These are phyloP conservation scores for Calameuta idolon DNA, from an alignment of 2,888 invertebrate genomes.

Conservation along the genomic window DNA sequence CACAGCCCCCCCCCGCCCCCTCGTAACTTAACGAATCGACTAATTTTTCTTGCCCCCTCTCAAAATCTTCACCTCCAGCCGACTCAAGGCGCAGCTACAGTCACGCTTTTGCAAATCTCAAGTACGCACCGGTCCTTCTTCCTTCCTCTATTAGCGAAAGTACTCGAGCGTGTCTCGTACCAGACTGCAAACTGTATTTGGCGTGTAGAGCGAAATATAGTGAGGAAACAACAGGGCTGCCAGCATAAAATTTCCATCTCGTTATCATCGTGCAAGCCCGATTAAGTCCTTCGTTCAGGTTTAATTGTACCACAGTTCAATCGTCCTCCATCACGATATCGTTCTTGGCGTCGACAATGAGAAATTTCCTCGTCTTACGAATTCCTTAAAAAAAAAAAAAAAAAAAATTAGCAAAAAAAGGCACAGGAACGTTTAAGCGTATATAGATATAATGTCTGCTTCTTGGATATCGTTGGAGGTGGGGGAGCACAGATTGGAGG, in stretches of 20 bases:
- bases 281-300: not conserved
- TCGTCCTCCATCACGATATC: slow-evolving; percentile 29
- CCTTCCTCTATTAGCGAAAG: not conserved
- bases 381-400: not conserved
- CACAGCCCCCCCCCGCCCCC: not conserved
- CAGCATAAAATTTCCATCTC: slow-evolving; percentile 39
- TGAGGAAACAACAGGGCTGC: slow-evolving; percentile 24
- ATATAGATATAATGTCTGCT: not conserved
- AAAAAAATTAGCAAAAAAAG: not conserved
- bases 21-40: not conserved
- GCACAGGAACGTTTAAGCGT: not conserved
- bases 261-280: slow-evolving; percentile 24
- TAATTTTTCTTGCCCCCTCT: not conserved
- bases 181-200: not conserved
- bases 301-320: not conserved
- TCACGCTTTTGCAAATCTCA: not conserved
- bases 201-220: slow-evolving; percentile 26
- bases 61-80: not conserved
- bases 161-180: not conserved
- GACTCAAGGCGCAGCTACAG: not conserved
- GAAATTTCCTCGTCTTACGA: not conserved
- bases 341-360: not conserved
- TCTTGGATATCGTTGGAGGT: not conserved
- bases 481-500: slow-evolving; percentile 5
- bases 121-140: not conserved